Base-by-base conservation (phyloP, 1,140 invertebrate species). In the Arion vulgaris region DNA sequence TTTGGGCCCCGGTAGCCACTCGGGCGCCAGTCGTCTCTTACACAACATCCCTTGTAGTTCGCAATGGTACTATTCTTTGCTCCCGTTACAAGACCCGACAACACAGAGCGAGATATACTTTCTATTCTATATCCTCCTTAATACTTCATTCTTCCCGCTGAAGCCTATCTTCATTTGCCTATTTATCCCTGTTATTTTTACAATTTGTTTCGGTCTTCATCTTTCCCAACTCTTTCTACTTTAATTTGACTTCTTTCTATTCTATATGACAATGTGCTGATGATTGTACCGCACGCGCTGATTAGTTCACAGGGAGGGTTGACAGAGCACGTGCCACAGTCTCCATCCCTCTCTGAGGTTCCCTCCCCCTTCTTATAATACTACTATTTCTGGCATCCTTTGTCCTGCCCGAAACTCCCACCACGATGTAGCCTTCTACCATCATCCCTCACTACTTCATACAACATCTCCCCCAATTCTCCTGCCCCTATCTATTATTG, bases 211-310 rank as follows among this genome's bases (percentile, higher is more conserved):
- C n/a, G n/a, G n/a, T n/a, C n/a, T n/a, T n/a, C n/a, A 66, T 66
- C 62, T 32, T 66, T 32, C 62, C 28, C n/a, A 28, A 66, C 62
- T 66, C 28, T 28, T 7, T n/a, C n/a, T n/a, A n/a, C n/a, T n/a
- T n/a, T n/a, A n/a, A n/a, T n/a, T n/a, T n/a, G n/a, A n/a, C n/a
- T n/a, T n/a, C n/a, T n/a, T n/a, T n/a, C n/a, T n/a, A n/a, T 72
- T 41, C 0, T 26, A 45, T 4, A 39, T 45, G 36, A 75, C 73
- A 75, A 75, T 75, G 73, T 53, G 34, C 23, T 32, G 73, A 75
- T 75, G 73, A 75, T 75, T 75, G 53, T 49, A 75, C 45, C 38
- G 73, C 73, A 75, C 73, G 45, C 73, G 41, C 73, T 75, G 51
- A 45, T 75, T 75, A 75, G 73, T 75, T 75, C 73, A 75, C 73